These are phyloP conservation scores for Drosophila vallismaia DNA, from an alignment of 2,888 invertebrate species.

Conservation along the genomic window DNA sequence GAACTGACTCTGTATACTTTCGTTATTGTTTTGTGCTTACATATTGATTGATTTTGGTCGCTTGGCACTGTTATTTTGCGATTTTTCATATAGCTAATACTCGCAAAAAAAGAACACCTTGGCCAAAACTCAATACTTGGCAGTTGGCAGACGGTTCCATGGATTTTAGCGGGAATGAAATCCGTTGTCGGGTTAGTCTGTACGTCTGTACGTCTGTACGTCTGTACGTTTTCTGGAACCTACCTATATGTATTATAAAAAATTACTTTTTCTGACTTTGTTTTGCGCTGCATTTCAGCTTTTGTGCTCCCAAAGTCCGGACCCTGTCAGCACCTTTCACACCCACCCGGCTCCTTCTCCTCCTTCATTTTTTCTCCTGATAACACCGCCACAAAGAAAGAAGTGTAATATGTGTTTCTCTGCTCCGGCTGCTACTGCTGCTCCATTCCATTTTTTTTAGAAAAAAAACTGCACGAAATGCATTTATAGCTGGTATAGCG, in stretches of 20 bases:
- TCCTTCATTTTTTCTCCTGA: conserved; percentile 31
- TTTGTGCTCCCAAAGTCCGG: background rate
- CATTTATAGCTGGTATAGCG: conserved; percentile 41
- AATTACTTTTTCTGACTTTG: conserved; percentile 8
- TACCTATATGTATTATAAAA: conserved; percentile 15
- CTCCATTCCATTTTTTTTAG: conserved; percentile 38
- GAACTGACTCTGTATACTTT: conserved; percentile 18
- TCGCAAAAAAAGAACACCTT: conserved; percentile 56
- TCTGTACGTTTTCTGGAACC: conserved; percentile 37
- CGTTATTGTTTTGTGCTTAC: conserved; percentile 21
- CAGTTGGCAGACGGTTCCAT: background rate
- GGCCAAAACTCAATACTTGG: conserved; percentile 6
- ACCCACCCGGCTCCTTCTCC: background rate
- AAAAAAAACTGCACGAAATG: conserved; percentile 78
- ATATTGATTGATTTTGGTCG: conserved; percentile 12
- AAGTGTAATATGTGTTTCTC: conserved; percentile 49
- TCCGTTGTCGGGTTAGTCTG: conserved; percentile 54
- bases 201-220: no score
- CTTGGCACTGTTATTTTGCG: conserved; percentile 51
- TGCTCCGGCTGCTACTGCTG: conserved; percentile 18
- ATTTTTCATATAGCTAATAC: conserved; percentile 74
- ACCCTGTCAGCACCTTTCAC: conserved; percentile 18
- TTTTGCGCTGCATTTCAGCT: background rate
- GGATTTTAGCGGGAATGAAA: conserved; percentile 19
- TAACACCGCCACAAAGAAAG: conserved; percentile 63